Conservation (phyloP, 2,113 vertebrate genomes). For the Prochilodus magdalenae region DNA sequence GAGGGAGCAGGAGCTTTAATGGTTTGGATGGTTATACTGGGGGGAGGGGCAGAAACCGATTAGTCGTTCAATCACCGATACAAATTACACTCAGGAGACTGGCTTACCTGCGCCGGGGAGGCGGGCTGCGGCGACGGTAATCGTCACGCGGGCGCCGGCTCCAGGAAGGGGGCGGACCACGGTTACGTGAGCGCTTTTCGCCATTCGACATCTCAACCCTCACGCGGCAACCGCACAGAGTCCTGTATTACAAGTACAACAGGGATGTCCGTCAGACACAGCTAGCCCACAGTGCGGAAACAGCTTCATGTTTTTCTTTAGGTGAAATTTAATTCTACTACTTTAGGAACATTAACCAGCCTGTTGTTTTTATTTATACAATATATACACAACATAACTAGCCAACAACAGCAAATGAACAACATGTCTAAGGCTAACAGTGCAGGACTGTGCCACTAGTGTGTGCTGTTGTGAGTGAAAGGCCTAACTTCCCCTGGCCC, state of each 20-base stretch:
- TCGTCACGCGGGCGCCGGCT: slow-evolving; percentile 92
- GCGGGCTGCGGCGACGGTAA: slow-evolving; percentile 89
- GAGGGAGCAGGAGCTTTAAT: slow-evolving; percentile 49
- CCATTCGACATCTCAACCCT: slow-evolving; percentile 96
- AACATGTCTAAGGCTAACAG: too few species aligned
- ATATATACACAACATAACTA: too few species aligned
- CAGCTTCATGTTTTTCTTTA: too few species aligned
- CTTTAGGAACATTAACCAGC: too few species aligned
- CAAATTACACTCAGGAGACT: background rate
- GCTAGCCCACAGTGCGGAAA: too few species aligned
- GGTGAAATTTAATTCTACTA: too few species aligned
- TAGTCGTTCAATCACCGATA: slow-evolving; percentile 32
- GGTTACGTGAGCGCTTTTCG: slow-evolving; percentile 92
- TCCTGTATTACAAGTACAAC: slow-evolving; percentile 70
- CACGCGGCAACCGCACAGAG: slow-evolving; percentile 93
- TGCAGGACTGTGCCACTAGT: too few species aligned
- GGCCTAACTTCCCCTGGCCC: too few species aligned
- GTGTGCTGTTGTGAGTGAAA: too few species aligned
- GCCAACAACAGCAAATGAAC: too few species aligned
- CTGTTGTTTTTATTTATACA: too few species aligned
- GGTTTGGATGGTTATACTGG: slow-evolving; percentile 35
- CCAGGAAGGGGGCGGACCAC: slow-evolving; percentile 94
- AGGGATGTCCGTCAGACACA: too few species aligned
- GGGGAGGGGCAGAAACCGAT: slow-evolving; percentile 36
- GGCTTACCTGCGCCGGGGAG: slow-evolving; percentile 89